phyloP scores from a whole-genome alignment of 2,797 vertebrate genomes.

The Halcyon badia region DNA sequence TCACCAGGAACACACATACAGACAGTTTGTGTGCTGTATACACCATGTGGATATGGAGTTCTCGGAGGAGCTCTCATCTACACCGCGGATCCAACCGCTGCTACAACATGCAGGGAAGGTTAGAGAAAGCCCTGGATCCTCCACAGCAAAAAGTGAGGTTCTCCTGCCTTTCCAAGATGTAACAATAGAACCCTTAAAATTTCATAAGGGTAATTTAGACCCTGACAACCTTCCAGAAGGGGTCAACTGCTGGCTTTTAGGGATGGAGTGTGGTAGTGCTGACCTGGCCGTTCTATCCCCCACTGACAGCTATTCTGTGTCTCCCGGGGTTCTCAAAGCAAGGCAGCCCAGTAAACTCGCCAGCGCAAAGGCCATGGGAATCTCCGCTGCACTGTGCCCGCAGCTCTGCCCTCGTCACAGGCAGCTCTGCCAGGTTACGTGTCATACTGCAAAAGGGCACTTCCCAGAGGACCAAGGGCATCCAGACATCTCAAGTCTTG shows the following conservation, averaged over 20 bases:
- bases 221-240: neutral
- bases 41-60: accelerated
- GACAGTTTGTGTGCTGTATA: neutral
- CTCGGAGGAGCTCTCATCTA: neutral
- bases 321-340: neutral
- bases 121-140: neutral
- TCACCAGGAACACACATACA: neutral
- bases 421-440: neutral
- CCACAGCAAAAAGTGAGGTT: neutral
- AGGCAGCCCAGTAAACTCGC: neutral
- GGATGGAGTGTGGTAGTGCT: neutral
- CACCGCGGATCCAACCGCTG: neutral
- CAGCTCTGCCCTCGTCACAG: neutral
- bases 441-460: neutral
- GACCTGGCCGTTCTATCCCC: neutral
- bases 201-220: neutral
- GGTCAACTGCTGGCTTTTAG: neutral
- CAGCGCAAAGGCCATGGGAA: neutral
- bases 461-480: neutral
- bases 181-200: neutral
- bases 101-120: neutral
- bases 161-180: neutral
- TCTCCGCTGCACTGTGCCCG: neutral
- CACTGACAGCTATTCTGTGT: neutral
- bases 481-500: neutral